Evolutionary conservation across 2,888 invertebrate species (phyloP).

Genomic region (Sympetrum striolatum): DNA sequence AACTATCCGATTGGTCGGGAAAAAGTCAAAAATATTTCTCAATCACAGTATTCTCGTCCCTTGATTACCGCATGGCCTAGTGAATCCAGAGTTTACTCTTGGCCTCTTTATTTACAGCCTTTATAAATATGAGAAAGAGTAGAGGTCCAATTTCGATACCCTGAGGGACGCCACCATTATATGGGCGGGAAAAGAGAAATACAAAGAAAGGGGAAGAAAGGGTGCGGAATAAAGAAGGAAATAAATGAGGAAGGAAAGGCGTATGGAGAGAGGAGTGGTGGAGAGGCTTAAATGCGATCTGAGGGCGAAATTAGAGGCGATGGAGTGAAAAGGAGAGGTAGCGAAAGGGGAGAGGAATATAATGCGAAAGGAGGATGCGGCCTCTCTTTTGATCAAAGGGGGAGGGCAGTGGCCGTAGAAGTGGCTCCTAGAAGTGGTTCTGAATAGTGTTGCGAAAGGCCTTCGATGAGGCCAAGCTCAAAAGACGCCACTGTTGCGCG

Average conservation of each 20-base stretch:
- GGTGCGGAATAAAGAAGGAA: not conserved
- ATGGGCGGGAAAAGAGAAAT: too few relatives aligned
- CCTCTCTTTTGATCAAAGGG: conserved; percentile 4
- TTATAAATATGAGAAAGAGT: too few relatives aligned
- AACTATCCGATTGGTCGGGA: too few relatives aligned
- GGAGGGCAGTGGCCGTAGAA: not conserved
- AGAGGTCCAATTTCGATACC: too few relatives aligned
- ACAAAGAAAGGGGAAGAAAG: not conserved
- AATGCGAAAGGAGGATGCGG: not conserved
- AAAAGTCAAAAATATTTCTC: too few relatives aligned
- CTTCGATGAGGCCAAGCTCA: too few relatives aligned
- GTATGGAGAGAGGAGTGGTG: not conserved
- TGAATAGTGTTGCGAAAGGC: not conserved
- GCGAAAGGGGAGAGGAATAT: not conserved
- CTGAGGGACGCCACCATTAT: too few relatives aligned
- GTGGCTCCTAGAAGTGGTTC: not conserved
- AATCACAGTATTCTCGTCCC: too few relatives aligned
- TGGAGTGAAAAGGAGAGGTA: not conserved
- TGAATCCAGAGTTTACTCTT: too few relatives aligned
- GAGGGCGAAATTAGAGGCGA: not conserved
- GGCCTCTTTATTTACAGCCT: too few relatives aligned
- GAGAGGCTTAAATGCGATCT: not conserved
- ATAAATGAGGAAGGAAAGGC: not conserved
- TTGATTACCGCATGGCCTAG: too few relatives aligned
- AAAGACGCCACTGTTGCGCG: too few relatives aligned